Conservation (phyloP, 2,113 vertebrate species). For the Rhinolophus sinicus region DNA sequence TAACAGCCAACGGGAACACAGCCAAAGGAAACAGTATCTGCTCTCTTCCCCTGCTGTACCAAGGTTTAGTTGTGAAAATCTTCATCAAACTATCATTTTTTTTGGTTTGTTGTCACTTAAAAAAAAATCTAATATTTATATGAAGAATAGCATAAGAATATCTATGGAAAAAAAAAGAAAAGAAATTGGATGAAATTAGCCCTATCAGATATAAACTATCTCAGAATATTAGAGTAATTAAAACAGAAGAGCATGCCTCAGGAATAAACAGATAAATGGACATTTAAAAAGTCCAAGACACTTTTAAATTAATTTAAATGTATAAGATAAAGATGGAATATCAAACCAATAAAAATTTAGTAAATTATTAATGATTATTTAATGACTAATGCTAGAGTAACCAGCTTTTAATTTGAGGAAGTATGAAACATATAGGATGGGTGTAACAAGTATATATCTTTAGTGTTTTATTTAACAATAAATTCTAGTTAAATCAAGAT, state of each 20-base stretch:
- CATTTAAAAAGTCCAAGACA: neutral
- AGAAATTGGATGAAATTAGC: neutral
- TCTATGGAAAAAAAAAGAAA: neutral
- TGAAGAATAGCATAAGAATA: neutral
- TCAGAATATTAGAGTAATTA: neutral
- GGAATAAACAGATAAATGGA: neutral
- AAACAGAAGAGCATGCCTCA: neutral
- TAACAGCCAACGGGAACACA: neutral
- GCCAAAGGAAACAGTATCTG: conserved; percentile 34
- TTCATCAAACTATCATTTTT: neutral
- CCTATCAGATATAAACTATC: neutral
- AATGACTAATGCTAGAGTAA: neutral
- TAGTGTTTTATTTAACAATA: neutral
- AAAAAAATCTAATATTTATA: neutral
- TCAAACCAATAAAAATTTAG: neutral
- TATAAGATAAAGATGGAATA: neutral
- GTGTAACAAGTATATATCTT: neutral
- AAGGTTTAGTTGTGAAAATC: neutral
- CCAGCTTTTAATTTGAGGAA: neutral
- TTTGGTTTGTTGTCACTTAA: neutral
- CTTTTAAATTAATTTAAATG: neutral
- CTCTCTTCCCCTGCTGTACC: neutral
- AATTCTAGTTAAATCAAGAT: neutral
- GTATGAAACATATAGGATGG: neutral
- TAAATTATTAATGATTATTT: neutral